These are phyloP conservation scores for Hyppa rectilinea DNA, from an alignment of 2,888 invertebrate species.

Conservation along the genomic window DNA sequence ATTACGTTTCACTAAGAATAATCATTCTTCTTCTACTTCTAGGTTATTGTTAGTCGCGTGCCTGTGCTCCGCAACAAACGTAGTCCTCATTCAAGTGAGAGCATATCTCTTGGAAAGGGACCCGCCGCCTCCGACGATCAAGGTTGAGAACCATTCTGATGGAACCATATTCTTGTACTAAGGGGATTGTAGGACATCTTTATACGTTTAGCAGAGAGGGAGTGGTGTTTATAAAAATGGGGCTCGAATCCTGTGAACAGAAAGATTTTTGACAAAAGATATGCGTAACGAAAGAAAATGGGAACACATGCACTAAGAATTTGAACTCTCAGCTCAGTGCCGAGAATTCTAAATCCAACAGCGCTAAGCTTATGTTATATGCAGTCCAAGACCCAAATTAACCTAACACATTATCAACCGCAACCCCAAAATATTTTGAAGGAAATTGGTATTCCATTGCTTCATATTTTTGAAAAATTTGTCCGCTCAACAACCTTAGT, in stretches of 20 bases:
- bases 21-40: slow-evolving; percentile 60
- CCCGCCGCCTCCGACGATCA: slow-evolving; percentile 86
- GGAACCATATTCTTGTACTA: slow-evolving; percentile 88
- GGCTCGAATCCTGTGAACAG: slow-evolving; percentile 5
- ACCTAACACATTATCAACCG: no score
- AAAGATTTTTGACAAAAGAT: background rate
- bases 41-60: slow-evolving; percentile 82
- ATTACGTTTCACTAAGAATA: no score
- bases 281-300: background rate
- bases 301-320: no score
- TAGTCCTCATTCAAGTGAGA: slow-evolving; percentile 77
- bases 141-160: slow-evolving; percentile 86
- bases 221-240: background rate
- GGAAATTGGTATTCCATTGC: no score
- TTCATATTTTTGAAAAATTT: no score
- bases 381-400: no score
- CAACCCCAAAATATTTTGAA: no score
- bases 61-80: slow-evolving; percentile 77
- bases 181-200: background rate
- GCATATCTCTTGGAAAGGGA: slow-evolving; percentile 82
- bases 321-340: no score
- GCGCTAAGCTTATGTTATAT: no score
- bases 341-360: no score
- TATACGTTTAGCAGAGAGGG: background rate
- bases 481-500: no score